Evolutionary conservation across 2,888 invertebrate species (phyloP), one percentile per base, ranked within the genome.

Genomic region (Acanthopleura granulata): DNA sequence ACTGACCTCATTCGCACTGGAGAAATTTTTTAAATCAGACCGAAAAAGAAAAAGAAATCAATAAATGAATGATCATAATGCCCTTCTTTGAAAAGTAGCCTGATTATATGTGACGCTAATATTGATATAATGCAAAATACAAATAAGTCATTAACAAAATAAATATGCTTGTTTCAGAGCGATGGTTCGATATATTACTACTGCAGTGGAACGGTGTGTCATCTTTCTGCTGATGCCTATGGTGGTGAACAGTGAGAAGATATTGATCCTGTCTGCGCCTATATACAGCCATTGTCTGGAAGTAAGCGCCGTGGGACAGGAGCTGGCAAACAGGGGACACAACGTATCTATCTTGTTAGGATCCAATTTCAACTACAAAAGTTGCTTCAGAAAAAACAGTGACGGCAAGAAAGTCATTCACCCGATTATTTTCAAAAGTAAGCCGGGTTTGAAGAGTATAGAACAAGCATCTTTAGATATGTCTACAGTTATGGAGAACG

Each of bases 311-410:
- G 50, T 77, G 16, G 75, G 73, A 16, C 62, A 73, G 62, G 75
- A 51, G 25, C 74, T 77, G 0, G 74, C 49, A 0, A 61, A 69
- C 22, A 29, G 75, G 49, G 75, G 75, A 15, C 77, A 77, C 25
- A 49, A 77, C 18, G 77, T 77, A 4, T 22, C n/a, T 25, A 69
- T 69, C 1, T 69, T 27, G 16, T 16, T 69, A 25, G 18, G 16
- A 16, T 18, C 16, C 3, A 69, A 30, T 29, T 69, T 69, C 25
- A 25, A 69, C 22, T 12, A 29, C 30, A 69, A 30, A 16, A 27
- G 14, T 16, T 69, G 69, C 69, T 29, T 30, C 18, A 1, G 18
- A 9, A 25, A 69, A 69, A 22, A 16, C 30, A 16, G n/a, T 18
- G 25, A 25, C 14, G 69, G 69, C 18, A 25, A 16, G 4, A 69